phyloP scores from a whole-genome alignment of 2,797 vertebrate genomes.

The Poeciliopsis presidionis region DNA sequence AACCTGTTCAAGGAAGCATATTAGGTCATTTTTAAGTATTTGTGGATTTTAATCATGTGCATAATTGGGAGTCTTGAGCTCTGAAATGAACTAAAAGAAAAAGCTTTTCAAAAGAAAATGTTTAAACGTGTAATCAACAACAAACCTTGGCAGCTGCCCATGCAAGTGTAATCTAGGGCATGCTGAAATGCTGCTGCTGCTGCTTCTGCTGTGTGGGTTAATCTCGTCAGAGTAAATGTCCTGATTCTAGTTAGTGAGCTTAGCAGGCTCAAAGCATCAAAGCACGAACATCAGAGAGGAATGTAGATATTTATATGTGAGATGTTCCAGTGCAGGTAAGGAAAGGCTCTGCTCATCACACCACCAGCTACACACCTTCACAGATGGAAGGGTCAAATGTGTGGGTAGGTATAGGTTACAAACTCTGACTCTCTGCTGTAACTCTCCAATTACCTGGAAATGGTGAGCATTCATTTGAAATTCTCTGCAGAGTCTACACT shows the following conservation, averaged over 20 bases:
- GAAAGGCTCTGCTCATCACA: slow-evolving; percentile 3
- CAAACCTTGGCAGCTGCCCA: not conserved
- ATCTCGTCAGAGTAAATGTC: slow-evolving; percentile 2
- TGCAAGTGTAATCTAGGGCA: not conserved
- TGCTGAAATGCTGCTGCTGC: not conserved
- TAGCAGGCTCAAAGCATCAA: slow-evolving; percentile 6
- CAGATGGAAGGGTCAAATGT: not conserved
- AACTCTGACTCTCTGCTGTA: not conserved
- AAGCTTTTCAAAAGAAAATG: not conserved
- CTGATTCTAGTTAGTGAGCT: not conserved
- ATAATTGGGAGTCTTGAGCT: not conserved
- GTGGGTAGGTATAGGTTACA: slow-evolving; percentile 1
- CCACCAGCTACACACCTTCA: not conserved
- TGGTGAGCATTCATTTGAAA: not conserved
- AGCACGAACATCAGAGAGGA: slow-evolving; percentile 1
- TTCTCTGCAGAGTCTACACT: not conserved
- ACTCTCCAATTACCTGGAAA: slow-evolving; percentile 2
- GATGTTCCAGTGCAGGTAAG: slow-evolving; percentile 3
- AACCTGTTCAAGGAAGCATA: too few species aligned
- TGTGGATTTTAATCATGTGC: not conserved
- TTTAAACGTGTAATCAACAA: not conserved
- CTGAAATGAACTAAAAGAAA: not conserved
- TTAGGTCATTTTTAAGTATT: not conserved
- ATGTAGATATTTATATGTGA: not conserved
- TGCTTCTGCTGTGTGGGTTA: not conserved